Conservation (phyloP, 2,113 vertebrate species). For the Grallaria varia region DNA sequence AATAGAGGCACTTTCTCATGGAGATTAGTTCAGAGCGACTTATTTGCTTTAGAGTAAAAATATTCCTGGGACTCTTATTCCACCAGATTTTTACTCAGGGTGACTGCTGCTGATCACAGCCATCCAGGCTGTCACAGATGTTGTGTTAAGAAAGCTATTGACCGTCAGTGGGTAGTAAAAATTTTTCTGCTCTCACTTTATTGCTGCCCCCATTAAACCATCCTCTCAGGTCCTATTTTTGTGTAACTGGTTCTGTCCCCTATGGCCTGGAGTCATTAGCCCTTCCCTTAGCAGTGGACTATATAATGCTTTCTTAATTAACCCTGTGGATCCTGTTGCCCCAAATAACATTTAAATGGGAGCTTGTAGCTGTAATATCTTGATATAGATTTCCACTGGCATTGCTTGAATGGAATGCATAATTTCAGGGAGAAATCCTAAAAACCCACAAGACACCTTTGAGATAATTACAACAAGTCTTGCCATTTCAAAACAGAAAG, state of each 20-base stretch:
- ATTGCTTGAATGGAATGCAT: neutral
- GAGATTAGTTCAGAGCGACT: neutral
- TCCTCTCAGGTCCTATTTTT: slow-evolving; percentile 62
- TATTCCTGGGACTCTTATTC: neutral
- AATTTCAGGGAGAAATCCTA: slow-evolving; percentile 22
- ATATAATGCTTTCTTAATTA: slow-evolving; percentile 61
- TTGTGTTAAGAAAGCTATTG: slow-evolving; percentile 58
- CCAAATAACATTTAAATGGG: slow-evolving; percentile 55
- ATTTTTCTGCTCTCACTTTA: slow-evolving; percentile 58
- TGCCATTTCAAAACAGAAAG: slow-evolving; percentile 11
- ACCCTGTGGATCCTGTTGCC: slow-evolving; percentile 45
- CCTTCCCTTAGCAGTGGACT: neutral
- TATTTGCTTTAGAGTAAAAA: neutral
- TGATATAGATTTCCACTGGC: slow-evolving; percentile 28
- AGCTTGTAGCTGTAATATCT: slow-evolving; percentile 20
- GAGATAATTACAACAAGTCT: neutral
- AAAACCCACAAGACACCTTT: neutral
- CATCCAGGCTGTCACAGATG: slow-evolving; percentile 52
- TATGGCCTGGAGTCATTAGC: neutral
- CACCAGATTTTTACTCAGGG: neutral
- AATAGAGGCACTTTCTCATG: neutral
- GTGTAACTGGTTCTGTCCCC: slow-evolving; percentile 46
- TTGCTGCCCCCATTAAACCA: slow-evolving; percentile 60
- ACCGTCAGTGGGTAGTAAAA: slow-evolving; percentile 53
- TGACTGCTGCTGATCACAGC: neutral